These are phyloP conservation scores for Heterotilapia buettikoferi DNA, from an alignment of 2,113 vertebrate species.

Conservation along the genomic window DNA sequence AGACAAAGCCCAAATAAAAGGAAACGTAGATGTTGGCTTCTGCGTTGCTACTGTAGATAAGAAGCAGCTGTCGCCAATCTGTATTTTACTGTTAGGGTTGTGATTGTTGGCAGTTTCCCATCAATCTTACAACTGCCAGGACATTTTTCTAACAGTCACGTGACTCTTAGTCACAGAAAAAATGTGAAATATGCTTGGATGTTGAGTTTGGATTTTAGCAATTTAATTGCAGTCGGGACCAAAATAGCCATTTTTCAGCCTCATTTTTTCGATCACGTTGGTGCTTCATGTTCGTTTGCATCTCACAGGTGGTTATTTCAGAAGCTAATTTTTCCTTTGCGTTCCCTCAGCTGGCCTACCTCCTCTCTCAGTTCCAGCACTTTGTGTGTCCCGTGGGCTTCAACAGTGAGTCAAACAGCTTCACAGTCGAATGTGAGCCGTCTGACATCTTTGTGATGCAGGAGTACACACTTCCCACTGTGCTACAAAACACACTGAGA, in stretches of 20 bases:
- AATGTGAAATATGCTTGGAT: accelerated
- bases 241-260: neutral
- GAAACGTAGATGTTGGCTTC: accelerated
- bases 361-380: slow-evolving; percentile 88
- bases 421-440: slow-evolving; percentile 87
- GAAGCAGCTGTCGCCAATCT: accelerated
- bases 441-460: slow-evolving; percentile 87
- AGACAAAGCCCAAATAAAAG: neutral
- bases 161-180: neutral
- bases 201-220: accelerated
- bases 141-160: neutral
- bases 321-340: neutral
- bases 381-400: slow-evolving; percentile 94
- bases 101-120: accelerated
- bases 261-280: accelerated
- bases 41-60: neutral
- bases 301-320: neutral
- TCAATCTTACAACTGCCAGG: neutral
- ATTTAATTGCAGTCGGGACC: neutral
- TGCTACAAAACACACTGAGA: slow-evolving; percentile 72
- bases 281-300: neutral
- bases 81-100: neutral
- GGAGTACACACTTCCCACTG: slow-evolving; percentile 80
- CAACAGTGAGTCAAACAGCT: slow-evolving; percentile 86
- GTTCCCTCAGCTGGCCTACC: slow-evolving; percentile 79